Evolutionary conservation across 2,113 vertebrate species (phyloP).

Genomic region (Barnardius zonarius): DNA sequence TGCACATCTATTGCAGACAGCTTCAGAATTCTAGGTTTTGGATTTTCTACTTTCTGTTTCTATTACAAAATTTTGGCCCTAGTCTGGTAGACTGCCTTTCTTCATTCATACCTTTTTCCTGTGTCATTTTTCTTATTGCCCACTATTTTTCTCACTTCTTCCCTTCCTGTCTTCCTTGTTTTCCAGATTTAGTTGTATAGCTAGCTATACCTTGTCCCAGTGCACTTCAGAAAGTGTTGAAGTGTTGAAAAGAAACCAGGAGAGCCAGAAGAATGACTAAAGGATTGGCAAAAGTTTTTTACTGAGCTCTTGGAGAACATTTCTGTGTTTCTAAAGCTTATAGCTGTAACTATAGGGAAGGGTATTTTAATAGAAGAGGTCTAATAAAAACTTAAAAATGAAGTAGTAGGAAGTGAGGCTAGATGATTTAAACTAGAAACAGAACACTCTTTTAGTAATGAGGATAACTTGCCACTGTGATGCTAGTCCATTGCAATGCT

Average conservation of each 20-base stretch:
- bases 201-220: neutral
- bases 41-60: neutral
- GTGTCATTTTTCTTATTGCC: neutral
- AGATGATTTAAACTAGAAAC: neutral
- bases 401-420: neutral
- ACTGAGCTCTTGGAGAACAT: neutral
- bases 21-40: neutral
- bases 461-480: neutral
- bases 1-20: neutral
- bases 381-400: neutral
- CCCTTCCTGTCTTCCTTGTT: neutral
- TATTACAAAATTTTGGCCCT: neutral
- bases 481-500: neutral
- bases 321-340: neutral
- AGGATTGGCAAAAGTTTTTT: neutral
- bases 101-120: neutral
- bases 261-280: neutral
- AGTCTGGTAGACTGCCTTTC: neutral
- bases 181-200: conserved; percentile 8
- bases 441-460: neutral
- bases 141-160: neutral
- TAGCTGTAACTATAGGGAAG: neutral
- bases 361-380: neutral
- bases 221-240: neutral
- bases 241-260: conserved; percentile 20